phyloP scores from a whole-genome alignment of 2,888 invertebrate genomes.

The Liopterus haemorrhoidalis region DNA sequence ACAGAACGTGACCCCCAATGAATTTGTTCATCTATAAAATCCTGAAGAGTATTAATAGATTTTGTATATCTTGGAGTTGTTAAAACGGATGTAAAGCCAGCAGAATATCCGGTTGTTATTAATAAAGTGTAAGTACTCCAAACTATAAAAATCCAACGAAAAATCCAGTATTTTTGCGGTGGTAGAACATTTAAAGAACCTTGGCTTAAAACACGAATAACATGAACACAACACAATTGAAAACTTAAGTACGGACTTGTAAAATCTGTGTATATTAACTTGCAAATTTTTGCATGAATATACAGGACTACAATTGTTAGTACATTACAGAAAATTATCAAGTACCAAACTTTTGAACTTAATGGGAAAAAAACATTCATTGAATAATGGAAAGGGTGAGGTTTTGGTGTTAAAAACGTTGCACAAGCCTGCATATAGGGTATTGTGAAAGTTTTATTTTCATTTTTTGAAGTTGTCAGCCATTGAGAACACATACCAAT shows the following conservation, averaged over 20 bases:
- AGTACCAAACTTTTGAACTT: slow-evolving; percentile 19
- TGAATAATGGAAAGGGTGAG: slow-evolving; percentile 31
- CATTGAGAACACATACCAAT: slow-evolving; percentile 35
- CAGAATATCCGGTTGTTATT: slow-evolving; percentile 29
- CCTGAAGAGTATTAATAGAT: slow-evolving; percentile 28
- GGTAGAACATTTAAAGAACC: slow-evolving; percentile 8
- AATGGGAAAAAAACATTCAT: slow-evolving; percentile 35
- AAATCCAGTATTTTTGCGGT: slow-evolving; percentile 3
- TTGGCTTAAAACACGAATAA: slow-evolving; percentile 8
- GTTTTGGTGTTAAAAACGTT: slow-evolving; percentile 37
- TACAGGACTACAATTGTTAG: slow-evolving; percentile 3
- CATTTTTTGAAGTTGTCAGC: slow-evolving; percentile 13
- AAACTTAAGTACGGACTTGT: slow-evolving; percentile 12
- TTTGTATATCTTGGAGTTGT: slow-evolving; percentile 27
- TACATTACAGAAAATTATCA: slow-evolving; percentile 4
- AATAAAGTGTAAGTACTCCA: slow-evolving; percentile 26
- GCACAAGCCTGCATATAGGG: slow-evolving; percentile 32
- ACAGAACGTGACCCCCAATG: slow-evolving; percentile 12
- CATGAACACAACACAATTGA: slow-evolving; percentile 6
- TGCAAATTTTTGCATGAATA: slow-evolving; percentile 4
- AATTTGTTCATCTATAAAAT: slow-evolving; percentile 29
- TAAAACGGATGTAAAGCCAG: slow-evolving; percentile 30
- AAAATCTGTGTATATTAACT: slow-evolving; percentile 4
- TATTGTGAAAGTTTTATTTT: slow-evolving; percentile 28
- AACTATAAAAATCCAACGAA: slow-evolving; percentile 15